Percentiles rank a stretch among this genome's conserved stretches.
Evolutionary conservation across 1,140 invertebrate species (phyloP).

Genomic region (Hyles vespertilio): DNA sequence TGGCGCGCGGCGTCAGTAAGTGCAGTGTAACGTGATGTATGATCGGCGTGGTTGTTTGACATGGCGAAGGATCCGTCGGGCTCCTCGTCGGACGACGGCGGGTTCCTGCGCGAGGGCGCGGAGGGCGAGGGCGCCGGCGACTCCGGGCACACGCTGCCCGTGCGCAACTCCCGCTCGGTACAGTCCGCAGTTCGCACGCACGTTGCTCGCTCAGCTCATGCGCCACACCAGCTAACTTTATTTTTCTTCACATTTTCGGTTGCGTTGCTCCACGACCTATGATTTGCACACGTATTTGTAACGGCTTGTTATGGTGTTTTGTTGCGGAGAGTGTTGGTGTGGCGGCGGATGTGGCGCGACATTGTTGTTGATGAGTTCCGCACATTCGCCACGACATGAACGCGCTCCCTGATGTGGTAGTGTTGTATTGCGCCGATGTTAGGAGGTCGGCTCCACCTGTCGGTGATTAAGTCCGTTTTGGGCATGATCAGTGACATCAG

Average conservation of each 20-base stretch:
- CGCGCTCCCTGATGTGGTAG: too few species aligned
- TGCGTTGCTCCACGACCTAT: constrained; percentile 56
- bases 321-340: constrained; percentile 37
- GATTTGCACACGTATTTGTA: constrained; percentile 45
- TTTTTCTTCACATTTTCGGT: constrained; percentile 34
- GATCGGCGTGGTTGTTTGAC: constrained; percentile 48
- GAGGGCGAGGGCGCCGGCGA: constrained; percentile 51
- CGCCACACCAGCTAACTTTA: constrained; percentile 9
- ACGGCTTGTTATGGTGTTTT: constrained; percentile 48
- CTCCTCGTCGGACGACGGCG: constrained; percentile 69
- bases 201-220: constrained; percentile 8
- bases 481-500: constrained; percentile 26
- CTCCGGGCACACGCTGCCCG: constrained; percentile 68
- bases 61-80: constrained; percentile 66
- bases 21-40: constrained; percentile 28
- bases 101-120: constrained; percentile 55
- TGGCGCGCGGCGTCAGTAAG: constrained; percentile 24
- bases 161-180: constrained; percentile 71
- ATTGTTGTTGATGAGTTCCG: constrained; percentile 16
- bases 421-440: background rate
- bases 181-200: constrained; percentile 21
- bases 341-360: constrained; percentile 9
- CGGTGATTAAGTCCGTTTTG: constrained; percentile 20
- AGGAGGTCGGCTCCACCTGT: constrained; percentile 11
- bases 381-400: too few species aligned